Percentiles rank a stretch among this genome's conserved stretches.
Evolutionary conservation across 1,140 invertebrate species (phyloP).

Genomic region (Helicoverpa armigera): DNA sequence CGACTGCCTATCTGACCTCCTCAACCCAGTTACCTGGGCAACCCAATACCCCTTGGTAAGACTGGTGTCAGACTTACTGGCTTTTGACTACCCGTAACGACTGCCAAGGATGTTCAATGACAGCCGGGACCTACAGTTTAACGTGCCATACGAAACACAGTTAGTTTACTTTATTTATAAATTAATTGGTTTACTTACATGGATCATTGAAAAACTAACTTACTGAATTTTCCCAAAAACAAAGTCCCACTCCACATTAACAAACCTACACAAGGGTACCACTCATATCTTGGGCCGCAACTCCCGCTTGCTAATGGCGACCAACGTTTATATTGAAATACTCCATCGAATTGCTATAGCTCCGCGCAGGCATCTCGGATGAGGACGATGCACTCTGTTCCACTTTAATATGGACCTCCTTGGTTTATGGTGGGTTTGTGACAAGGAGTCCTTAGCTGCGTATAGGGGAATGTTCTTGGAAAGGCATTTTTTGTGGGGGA

Average conservation of each 20-base stretch:
- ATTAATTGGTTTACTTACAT: background rate
- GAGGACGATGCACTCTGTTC: conserved; percentile 49
- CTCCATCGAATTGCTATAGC: conserved; percentile 68
- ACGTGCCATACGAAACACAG: no score
- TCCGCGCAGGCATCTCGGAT: conserved; percentile 43
- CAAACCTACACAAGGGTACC: conserved; percentile 50
- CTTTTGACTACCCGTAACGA: no score
- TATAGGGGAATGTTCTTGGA: background rate
- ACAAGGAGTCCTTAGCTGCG: conserved; percentile 1
- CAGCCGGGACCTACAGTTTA: no score
- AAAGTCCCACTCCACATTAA: conserved; percentile 55
- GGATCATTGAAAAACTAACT: background rate
- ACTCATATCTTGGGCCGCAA: conserved; percentile 67
- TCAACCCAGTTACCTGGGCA: no score
- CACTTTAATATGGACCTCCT: background rate
- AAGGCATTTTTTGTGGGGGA: background rate
- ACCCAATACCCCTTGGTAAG: no score
- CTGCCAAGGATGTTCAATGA: no score
- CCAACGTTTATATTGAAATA: conserved; percentile 79
- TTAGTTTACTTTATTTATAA: no score
- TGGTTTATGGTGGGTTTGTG: conserved; percentile 2
- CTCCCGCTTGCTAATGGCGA: conserved; percentile 65
- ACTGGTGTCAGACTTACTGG: no score
- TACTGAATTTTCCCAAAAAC: background rate
- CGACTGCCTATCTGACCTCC: no score